Conservation (phyloP, 2,113 vertebrate genomes). For the Plestiodon gilberti region DNA sequence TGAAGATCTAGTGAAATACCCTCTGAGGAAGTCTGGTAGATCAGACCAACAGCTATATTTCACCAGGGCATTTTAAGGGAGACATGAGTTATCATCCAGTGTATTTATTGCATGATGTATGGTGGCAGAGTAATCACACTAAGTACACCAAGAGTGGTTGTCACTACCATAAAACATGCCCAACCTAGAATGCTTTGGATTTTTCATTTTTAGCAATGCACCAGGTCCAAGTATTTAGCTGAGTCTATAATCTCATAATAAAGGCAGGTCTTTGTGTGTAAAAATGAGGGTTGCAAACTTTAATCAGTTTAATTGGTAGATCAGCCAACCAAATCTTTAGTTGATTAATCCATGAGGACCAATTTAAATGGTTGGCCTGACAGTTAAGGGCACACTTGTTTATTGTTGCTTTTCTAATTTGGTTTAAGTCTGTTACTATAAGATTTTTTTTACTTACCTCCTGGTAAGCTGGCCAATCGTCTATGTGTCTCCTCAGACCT, state of each 20-base stretch:
- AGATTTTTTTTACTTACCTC: too few species aligned
- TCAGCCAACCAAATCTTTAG: neutral
- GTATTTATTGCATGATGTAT: constrained; percentile 27
- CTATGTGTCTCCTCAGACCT: too few species aligned
- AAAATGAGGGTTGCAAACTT: constrained; percentile 22
- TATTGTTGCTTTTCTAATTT: too few species aligned
- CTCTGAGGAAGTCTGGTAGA: constrained; percentile 6
- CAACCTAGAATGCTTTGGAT: neutral
- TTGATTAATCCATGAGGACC: neutral
- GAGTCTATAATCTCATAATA: constrained; percentile 14
- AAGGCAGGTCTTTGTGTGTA: constrained; percentile 12
- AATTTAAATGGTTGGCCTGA: too few species aligned
- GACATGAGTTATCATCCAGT: constrained; percentile 12
- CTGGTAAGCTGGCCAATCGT: too few species aligned
- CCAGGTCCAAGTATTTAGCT: constrained; percentile 5
- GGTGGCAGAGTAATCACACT: accelerated
- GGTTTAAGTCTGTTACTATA: too few species aligned
- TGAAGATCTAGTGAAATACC: neutral
- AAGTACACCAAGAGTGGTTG: neutral
- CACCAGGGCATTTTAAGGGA: neutral
- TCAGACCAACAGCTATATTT: constrained; percentile 25
- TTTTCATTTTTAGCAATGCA: constrained; percentile 22
- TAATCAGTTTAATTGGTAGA: neutral
- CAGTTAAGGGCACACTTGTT: too few species aligned
- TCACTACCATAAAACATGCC: neutral